Percentiles rank a stretch among this genome's conserved stretches.
Evolutionary conservation across 2,113 vertebrate species (phyloP).

Genomic region (Hystrix cristata): DNA sequence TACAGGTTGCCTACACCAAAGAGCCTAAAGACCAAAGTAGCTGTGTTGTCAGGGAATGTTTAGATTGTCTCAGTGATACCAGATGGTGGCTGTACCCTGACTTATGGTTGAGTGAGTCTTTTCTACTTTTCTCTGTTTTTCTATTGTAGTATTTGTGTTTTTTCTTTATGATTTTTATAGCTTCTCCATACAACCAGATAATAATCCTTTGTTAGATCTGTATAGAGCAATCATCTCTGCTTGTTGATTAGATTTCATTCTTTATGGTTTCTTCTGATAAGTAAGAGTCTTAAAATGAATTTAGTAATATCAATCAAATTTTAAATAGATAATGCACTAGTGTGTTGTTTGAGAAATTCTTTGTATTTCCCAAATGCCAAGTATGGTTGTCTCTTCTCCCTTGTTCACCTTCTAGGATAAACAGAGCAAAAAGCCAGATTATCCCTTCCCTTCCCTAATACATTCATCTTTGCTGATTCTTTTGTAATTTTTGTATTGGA

Average conservation of each 20-base stretch:
- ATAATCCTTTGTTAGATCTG: not conserved
- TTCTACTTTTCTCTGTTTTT: not conserved
- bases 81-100: not conserved
- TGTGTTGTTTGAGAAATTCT: not conserved
- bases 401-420: not conserved
- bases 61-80: not conserved
- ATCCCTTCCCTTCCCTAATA: not conserved
- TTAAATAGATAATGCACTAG: not conserved
- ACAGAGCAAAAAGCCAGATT: not conserved
- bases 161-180: not conserved
- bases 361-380: not conserved
- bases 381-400: not conserved
- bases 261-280: not conserved
- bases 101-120: not conserved
- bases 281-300: not conserved
- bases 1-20: not conserved
- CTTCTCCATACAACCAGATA: not conserved
- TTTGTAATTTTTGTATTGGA: not conserved
- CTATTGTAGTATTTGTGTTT: not conserved
- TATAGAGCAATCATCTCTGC: not conserved
- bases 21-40: not conserved
- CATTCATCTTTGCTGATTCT: not conserved
- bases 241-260: not conserved
- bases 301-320: not conserved
- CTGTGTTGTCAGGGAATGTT: not conserved